Base-by-base conservation (phyloP, 2,797 vertebrate genomes). In the Podarcis siculus region DNA sequence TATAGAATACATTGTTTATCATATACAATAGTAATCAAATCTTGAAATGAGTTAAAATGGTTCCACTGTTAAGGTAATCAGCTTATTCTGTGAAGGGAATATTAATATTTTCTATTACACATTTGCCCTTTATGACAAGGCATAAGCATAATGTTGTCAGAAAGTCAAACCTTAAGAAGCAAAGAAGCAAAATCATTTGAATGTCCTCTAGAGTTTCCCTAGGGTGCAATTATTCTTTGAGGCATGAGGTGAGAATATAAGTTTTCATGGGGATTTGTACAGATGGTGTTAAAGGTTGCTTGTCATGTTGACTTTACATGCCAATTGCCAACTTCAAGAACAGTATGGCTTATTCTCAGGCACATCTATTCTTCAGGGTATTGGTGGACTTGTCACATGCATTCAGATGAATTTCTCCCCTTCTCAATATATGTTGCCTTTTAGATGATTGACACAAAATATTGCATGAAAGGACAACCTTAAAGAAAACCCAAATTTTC, bases 361-460 rank as follows among this genome's bases (percentile, higher is more conserved):
- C n/a, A 3, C 72, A 67, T 93, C 91, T 90, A 90, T 91, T 89
- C 12, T 87, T 37, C 49, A 80, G 42, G 58, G n/a, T 81, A 2
- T 23, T 82, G 35, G 3, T 76, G 30, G 10, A 0, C 35, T 91
- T 2, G 0, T 42, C 91, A 0, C 8, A 81, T 71, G 30, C 90
- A 90, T 95, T 89, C 58, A 92, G 89, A 93, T 92, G 90, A 80
- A 91, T 91, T 94, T 94, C 93, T 86, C 89, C 90, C 83, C n/a
- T 32, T 91, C 87, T 92, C 82, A 89, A 84, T 87, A 85, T 66
- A 80, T 92, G 80, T 90, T 83, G 75, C 37, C 42, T 92, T 95
- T 93, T 91, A 93, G 93, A 92, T 92, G 93, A 89, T 89, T 89
- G 49, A 15, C 49, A 55, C 49, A 55, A 80, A 87, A 88, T 72